Conservation (phyloP, 2,797 vertebrate species). For the Semaprochilodus insignis region DNA sequence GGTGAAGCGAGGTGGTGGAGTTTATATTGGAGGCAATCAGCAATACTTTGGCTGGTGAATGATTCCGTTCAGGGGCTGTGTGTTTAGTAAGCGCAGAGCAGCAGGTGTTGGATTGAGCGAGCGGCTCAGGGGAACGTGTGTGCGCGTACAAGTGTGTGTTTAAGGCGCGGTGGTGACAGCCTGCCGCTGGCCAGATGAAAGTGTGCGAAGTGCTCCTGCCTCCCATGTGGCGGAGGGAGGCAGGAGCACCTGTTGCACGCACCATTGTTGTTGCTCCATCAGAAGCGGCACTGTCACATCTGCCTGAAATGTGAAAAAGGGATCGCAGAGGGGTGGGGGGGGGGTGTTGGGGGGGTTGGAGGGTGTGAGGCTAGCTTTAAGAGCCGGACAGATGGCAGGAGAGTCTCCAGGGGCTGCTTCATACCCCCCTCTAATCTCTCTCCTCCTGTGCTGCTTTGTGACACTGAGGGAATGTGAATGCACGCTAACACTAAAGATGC, state of each 20-base stretch:
- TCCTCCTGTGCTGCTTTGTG: conserved; percentile 54
- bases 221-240: conserved; percentile 54
- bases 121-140: conserved; percentile 39
- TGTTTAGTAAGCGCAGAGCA: conserved; percentile 55
- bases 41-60: conserved; percentile 38
- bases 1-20: conserved; percentile 51
- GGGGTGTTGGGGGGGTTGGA: conserved; percentile 56
- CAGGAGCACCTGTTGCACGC: conserved; percentile 62
- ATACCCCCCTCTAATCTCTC: conserved; percentile 59
- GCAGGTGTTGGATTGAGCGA: conserved; percentile 63
- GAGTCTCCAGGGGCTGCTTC: conserved; percentile 61
- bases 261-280: conserved; percentile 61
- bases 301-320: conserved; percentile 63
- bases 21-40: conserved; percentile 43
- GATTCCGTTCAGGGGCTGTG: conserved; percentile 43
- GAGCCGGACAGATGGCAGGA: conserved; percentile 62
- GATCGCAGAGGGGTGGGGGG: conserved; percentile 39
- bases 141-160: conserved; percentile 47
- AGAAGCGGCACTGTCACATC: conserved; percentile 66
- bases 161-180: conserved; percentile 50
- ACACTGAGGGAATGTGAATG: conserved; percentile 63
- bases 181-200: conserved; percentile 63
- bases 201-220: conserved; percentile 57
- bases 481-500: conserved; percentile 44
- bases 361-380: conserved; percentile 56